phyloP scores from a whole-genome alignment of 2,888 invertebrate species.

The Leucozona laternaria region DNA sequence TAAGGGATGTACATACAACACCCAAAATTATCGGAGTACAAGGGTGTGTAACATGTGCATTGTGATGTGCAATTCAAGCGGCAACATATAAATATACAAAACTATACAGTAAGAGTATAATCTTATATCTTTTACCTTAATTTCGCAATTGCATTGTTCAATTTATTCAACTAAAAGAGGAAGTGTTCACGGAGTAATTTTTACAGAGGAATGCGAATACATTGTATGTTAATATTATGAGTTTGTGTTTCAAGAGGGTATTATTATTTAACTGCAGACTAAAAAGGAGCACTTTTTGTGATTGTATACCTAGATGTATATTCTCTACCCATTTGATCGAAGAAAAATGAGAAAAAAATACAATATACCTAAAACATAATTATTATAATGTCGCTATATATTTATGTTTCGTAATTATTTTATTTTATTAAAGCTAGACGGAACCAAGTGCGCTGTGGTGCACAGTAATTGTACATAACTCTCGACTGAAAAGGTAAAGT shows the following conservation, averaged over 20 bases:
- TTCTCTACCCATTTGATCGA: too few species aligned
- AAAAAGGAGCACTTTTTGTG: background rate
- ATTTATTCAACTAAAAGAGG: conserved; percentile 14
- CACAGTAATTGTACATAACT: too few species aligned
- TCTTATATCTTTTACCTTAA: conserved; percentile 11
- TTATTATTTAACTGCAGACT: background rate
- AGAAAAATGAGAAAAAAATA: too few species aligned
- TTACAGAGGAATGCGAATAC: background rate
- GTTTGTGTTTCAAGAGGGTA: background rate
- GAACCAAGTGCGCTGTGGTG: too few species aligned
- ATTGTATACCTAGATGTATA: too few species aligned
- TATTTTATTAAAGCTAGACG: too few species aligned
- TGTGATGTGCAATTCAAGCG: background rate
- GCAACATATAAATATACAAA: too few species aligned
- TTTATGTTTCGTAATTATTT: too few species aligned
- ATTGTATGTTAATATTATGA: background rate
- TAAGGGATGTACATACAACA: background rate
- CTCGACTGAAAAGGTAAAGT: too few species aligned
- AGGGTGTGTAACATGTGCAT: too few species aligned
- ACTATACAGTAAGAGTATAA: background rate
- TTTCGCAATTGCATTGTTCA: conserved; percentile 1
- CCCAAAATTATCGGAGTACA: background rate
- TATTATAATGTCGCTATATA: too few species aligned
- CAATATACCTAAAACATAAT: too few species aligned
- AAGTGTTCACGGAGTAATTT: background rate